Conservation (phyloP, 2,888 invertebrate species). For the Phalera bucephala region DNA sequence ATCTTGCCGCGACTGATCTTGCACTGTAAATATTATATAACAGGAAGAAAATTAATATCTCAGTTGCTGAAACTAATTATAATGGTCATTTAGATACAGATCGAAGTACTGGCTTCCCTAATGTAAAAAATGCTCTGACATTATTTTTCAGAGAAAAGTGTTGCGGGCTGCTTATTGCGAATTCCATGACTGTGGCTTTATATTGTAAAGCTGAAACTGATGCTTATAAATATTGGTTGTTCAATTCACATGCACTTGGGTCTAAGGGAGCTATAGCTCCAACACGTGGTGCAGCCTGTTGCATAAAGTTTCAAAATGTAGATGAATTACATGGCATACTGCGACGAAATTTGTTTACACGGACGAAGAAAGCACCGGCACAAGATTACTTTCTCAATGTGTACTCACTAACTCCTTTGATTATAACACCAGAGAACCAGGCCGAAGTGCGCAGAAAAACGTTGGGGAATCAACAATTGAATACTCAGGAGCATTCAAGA, state of each 20-base stretch:
- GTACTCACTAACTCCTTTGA: conserved; percentile 4
- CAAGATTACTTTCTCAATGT: conserved; percentile 1
- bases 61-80: conserved; percentile 5
- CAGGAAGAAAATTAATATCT: conserved; percentile 5
- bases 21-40: conserved; percentile 8
- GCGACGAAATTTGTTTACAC: conserved; percentile 1
- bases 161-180: conserved; percentile 9
- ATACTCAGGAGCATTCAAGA: background rate
- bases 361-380: no score
- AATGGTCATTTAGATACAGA: conserved; percentile 8
- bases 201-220: conserved; percentile 5
- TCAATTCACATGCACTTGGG: conserved; percentile 16
- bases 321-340: conserved; percentile 7
- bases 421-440: conserved; percentile 3
- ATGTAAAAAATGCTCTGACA: conserved; percentile 10
- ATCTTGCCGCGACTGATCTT: conserved; percentile 7
- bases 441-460: no score
- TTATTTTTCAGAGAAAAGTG: conserved; percentile 10
- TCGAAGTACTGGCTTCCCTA: conserved; percentile 9
- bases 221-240: conserved; percentile 8
- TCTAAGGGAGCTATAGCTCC: conserved; percentile 13
- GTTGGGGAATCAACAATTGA: no score
- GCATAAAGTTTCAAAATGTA: conserved; percentile 12
- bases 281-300: conserved; percentile 10
- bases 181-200: conserved; percentile 6